Evolutionary conservation across 2,113 vertebrate genomes (phyloP).

Genomic region (Chrysochloris asiatica): DNA sequence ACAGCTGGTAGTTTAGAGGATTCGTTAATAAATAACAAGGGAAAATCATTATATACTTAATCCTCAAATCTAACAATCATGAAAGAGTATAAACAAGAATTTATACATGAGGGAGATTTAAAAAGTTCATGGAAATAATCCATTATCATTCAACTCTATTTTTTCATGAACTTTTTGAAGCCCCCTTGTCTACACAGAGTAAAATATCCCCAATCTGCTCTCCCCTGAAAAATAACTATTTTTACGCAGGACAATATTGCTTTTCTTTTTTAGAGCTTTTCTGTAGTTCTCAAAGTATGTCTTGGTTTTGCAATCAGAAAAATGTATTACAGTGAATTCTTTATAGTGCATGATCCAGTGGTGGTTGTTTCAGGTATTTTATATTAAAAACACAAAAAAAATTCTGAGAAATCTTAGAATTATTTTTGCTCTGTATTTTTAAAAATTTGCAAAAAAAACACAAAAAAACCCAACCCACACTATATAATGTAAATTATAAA

Average conservation of each 20-base stretch:
- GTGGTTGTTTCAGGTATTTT: slow-evolving; percentile 10
- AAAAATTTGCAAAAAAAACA: neutral
- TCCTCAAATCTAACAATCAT: neutral
- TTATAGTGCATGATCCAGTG: neutral
- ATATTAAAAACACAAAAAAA: slow-evolving; percentile 23
- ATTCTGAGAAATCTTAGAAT: neutral
- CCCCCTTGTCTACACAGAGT: too few species aligned
- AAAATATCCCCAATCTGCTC: too few species aligned
- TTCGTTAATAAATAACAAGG: neutral
- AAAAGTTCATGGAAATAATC: too few species aligned
- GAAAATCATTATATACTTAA: neutral
- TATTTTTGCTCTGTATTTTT: neutral
- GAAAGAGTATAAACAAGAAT: neutral
- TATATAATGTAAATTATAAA: neutral
- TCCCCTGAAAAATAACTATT: too few species aligned
- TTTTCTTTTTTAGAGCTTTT: neutral
- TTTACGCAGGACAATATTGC: too few species aligned
- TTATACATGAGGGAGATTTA: too few species aligned
- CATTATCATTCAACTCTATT: too few species aligned
- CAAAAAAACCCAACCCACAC: too few species aligned
- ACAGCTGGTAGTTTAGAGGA: too few species aligned
- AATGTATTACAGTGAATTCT: neutral
- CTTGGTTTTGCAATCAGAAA: neutral
- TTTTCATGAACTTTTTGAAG: too few species aligned
- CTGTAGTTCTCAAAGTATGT: neutral